Conservation (phyloP, 2,888 invertebrate species). For the Antitype chi region DNA sequence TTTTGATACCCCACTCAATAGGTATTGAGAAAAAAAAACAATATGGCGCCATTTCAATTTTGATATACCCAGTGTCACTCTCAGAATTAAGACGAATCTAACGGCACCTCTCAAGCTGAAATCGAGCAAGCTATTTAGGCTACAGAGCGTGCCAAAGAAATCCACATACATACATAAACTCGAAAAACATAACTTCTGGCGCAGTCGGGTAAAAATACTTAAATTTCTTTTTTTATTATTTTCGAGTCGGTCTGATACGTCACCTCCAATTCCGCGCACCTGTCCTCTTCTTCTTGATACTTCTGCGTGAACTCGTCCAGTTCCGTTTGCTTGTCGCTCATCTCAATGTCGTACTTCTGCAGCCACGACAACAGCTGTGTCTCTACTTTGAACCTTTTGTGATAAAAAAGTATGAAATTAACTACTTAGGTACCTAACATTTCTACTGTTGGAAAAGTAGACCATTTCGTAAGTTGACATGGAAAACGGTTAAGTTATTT, state of each 20-base stretch:
- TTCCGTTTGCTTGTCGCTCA: slow-evolving; percentile 90
- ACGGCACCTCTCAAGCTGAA: too few species aligned
- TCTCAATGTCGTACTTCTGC: slow-evolving; percentile 91
- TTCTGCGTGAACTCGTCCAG: slow-evolving; percentile 88
- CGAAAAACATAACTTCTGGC: too few species aligned
- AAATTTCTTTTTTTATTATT: not conserved
- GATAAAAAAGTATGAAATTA: not conserved
- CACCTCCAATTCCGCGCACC: slow-evolving; percentile 86
- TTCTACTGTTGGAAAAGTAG: not conserved
- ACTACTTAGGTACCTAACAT: not conserved
- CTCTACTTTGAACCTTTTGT: slow-evolving; percentile 89
- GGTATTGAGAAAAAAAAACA: too few species aligned
- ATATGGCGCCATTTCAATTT: too few species aligned
- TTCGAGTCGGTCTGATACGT: not conserved
- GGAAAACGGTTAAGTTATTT: not conserved
- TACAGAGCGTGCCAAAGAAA: too few species aligned
- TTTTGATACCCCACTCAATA: too few species aligned
- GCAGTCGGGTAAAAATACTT: too few species aligned
- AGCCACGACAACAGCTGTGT: slow-evolving; percentile 90
- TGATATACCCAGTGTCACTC: too few species aligned
- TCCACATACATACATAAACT: too few species aligned
- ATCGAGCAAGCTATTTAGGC: too few species aligned
- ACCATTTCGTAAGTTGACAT: not conserved
- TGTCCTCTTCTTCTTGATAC: slow-evolving; percentile 86
- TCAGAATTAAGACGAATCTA: too few species aligned